Base-by-base conservation (phyloP, 53 echinoderm and acorn worm species). In the Glandiceps talaboti region DNA sequence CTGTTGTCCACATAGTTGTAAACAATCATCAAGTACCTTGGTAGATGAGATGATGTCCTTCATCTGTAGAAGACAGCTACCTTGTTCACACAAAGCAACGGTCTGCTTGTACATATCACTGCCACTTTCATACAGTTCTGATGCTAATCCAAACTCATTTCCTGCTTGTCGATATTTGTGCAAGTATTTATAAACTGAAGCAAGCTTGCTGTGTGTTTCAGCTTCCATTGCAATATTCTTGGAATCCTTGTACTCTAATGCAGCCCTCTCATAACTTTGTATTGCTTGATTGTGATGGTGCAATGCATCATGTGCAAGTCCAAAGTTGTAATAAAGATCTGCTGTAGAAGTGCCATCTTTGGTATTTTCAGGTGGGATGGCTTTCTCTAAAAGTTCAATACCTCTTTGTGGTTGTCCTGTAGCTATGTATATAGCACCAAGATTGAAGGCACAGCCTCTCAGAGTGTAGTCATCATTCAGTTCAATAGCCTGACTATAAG, bases 271-370 rank as follows among this genome's bases (percentile, higher is more conserved):
- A 73, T 92, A 88, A 45, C 85, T 33, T 76, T 77, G 84, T 0
- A 86, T 81, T 73, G 94, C 90, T 72, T 80, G 73, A 0, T 74
- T 27, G 28, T 74, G 25, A 30, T 94, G 81, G 1, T 75, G 80
- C 32, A 82, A 84, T 1, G 86, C 77, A 30, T 86, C 73, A 77
- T 92, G 88, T 0, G 90, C 94, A 6, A 94, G 86, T 30, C 92
- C 94, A 0, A 94, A 92, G 76, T 94, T 94, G 81, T 90, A 94
- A 32, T 88, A 80, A 26, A 94, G 74, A 31, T 94, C 94, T 12
- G 86, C 94, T 74, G 82, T 88, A 31, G 80, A 80, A 64, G 80
- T 76, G 20, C 32, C 77, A 25, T 76, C 79, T 30, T 86, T 80
- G 25, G 80, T 85, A 1, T 76, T 28, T 0, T 74, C 79, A 29